Conservation (phyloP, 2,888 invertebrate genomes). For the Nasonovia ribisnigri region DNA sequence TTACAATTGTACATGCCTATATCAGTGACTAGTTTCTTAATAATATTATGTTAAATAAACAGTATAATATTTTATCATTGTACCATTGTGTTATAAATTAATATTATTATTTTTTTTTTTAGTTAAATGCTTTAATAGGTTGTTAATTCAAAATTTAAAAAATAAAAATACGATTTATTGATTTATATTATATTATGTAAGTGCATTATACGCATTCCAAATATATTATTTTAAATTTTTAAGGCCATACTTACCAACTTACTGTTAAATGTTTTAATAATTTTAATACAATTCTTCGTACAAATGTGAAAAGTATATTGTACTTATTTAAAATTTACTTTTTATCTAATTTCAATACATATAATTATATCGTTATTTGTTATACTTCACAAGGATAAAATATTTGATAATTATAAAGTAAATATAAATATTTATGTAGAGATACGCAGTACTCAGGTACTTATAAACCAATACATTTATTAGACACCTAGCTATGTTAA, state of each 20-base stretch:
- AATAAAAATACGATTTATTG: not conserved
- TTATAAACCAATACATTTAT: not conserved
- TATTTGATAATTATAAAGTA: not conserved
- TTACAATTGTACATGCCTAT: not conserved
- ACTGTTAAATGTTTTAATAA: not conserved
- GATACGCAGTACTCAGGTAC: not conserved
- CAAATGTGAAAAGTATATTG: not conserved
- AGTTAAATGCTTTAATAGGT: not conserved
- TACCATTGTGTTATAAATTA: not conserved
- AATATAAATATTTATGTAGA: not conserved
- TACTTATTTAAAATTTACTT: not conserved
- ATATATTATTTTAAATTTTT: not conserved
- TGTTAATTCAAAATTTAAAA: not conserved
- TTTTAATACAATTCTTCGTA: not conserved
- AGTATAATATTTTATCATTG: not conserved
- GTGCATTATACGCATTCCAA: not conserved
- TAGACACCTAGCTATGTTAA: not conserved
- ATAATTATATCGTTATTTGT: no score
- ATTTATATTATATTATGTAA: not conserved
- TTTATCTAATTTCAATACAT: no score
- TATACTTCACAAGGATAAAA: not conserved
- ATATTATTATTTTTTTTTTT: not conserved
- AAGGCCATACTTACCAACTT: not conserved
- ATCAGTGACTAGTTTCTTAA: not conserved
- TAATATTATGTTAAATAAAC: not conserved